Conservation (phyloP, 2,113 vertebrate species). For the Elephantulus edwardii region DNA sequence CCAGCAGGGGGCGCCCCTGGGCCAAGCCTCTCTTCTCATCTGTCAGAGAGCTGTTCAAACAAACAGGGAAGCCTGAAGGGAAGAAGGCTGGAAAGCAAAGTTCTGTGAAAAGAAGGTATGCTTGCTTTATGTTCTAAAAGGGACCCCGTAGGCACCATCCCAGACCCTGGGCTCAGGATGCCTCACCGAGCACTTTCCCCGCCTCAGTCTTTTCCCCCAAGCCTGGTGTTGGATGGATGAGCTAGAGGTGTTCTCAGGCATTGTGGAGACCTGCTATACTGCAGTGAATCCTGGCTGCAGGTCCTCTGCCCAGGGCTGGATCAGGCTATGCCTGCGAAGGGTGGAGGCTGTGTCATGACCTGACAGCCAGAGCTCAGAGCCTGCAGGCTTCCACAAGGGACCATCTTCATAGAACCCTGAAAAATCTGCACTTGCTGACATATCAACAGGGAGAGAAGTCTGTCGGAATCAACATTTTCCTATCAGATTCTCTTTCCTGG, state of each 20-base stretch:
- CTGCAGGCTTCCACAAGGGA: neutral
- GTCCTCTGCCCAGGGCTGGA: neutral
- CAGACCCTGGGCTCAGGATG: neutral
- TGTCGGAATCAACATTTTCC: neutral
- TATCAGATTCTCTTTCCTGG: neutral
- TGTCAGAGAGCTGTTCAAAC: neutral
- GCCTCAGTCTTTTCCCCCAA: neutral
- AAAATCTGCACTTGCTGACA: neutral
- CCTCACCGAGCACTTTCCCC: neutral
- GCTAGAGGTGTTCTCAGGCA: neutral
- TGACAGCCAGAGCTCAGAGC: neutral
- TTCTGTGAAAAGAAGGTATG: neutral
- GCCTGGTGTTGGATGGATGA: neutral
- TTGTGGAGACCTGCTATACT: neutral
- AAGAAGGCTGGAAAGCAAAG: neutral
- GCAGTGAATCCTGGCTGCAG: too few relatives aligned
- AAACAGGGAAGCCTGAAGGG: neutral
- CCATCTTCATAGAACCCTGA: neutral
- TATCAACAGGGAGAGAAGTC: neutral
- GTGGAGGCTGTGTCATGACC: neutral
- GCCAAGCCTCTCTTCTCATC: neutral
- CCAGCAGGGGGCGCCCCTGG: conserved; percentile 62
- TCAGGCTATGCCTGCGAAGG: neutral
- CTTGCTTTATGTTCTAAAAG: neutral
- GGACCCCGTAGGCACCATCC: neutral